Evolutionary conservation across 1,140 invertebrate genomes (phyloP), one percentile per base, ranked within the genome.

Genomic region (Helicoverpa armigera): DNA sequence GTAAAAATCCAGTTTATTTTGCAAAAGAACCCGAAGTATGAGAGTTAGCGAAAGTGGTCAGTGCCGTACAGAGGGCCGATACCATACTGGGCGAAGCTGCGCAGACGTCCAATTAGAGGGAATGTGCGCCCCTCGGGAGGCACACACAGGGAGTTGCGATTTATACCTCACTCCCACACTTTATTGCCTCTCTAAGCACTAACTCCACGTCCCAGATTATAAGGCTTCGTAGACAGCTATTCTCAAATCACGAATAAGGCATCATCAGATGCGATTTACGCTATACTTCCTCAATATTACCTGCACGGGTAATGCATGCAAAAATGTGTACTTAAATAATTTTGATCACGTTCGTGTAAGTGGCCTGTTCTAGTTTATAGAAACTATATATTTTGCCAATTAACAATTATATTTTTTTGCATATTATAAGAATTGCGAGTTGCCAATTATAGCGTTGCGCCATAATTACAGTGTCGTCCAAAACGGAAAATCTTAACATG

Each of bases 71-170:
- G 87, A 83, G 81, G 83, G 79, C 81, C 85, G 77, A 85, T 83
- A 82, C 91, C 92, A 90, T 92, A 92, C 73, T 81, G 84, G 89
- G 89, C 81, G 79, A 79, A 80, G 80, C 78, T 85, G 88, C 84
- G 84, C 90, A 89, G 87, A 88, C 91, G 82, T 88, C 90, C 91
- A 94, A 94, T 94, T 94, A 94, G 89, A 90, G 79, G 92, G 92
- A 93, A 94, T 92, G 91, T 83, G 86, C 85, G 86, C 82, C 87
- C 86, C 86, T 87, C 80, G 81, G 84, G 79, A 85, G 54, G 51
- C 60, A 54, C 75, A 85, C 86, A 92, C 90, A 91, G 91, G 87
- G 76, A 85, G 90, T 82, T 87, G 78, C 83, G 79, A 82, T 85
- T 86, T 83, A 77, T 82, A 78, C 13, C 56, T 31, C 80, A 79